Percentiles rank a stretch among this genome's conserved stretches.
Evolutionary conservation across 2,888 invertebrate species (phyloP).

Genomic region (Amorpha juglandis): DNA sequence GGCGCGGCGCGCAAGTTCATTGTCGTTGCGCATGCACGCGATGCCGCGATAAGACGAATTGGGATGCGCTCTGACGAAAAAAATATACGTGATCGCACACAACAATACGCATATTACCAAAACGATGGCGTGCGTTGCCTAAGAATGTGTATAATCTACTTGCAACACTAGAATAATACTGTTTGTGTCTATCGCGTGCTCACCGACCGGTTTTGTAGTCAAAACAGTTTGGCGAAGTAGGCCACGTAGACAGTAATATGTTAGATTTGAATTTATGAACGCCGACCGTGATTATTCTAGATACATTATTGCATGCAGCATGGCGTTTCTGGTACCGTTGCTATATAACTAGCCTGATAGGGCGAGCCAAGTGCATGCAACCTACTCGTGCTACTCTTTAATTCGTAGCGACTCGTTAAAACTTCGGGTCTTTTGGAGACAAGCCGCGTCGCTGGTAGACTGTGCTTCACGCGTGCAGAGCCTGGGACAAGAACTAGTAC

Average conservation of each 20-base stretch:
- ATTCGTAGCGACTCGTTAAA: too few species aligned
- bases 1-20: constrained; percentile 55
- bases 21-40: constrained; percentile 59
- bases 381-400: too few species aligned
- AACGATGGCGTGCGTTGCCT: constrained; percentile 23
- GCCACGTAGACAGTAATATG: background rate
- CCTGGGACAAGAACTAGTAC: too few species aligned
- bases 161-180: background rate
- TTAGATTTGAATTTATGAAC: constrained; percentile 1
- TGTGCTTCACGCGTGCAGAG: too few species aligned
- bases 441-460: too few species aligned
- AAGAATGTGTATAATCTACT: constrained; percentile 12
- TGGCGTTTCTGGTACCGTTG: background rate
- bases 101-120: constrained; percentile 20
- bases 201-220: background rate
- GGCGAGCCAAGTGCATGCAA: too few species aligned
- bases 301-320: background rate
- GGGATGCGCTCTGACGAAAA: constrained; percentile 31
- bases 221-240: constrained; percentile 11
- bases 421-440: too few species aligned
- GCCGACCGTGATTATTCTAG: background rate
- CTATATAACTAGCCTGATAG: too few species aligned
- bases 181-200: constrained; percentile 5
- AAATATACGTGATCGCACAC: constrained; percentile 15
- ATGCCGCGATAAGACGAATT: constrained; percentile 56